phyloP scores from a whole-genome alignment of 2,113 vertebrate genomes.

The Engystomops pustulosus region DNA sequence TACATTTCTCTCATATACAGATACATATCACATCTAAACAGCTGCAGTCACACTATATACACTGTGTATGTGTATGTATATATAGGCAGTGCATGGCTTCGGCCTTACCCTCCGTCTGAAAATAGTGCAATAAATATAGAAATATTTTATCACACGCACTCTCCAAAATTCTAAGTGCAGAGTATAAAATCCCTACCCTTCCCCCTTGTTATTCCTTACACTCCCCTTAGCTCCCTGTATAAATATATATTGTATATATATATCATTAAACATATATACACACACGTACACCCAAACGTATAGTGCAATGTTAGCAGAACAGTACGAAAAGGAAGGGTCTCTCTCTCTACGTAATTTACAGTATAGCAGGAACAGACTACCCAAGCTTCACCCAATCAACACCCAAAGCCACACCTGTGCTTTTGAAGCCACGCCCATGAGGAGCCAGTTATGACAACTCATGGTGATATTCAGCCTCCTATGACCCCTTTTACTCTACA shows the following conservation, averaged over 20 bases:
- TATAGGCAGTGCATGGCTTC: slow-evolving; percentile 49
- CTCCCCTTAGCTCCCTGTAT: not conserved
- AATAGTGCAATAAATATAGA: slow-evolving; percentile 57
- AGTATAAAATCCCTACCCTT: slow-evolving; percentile 47
- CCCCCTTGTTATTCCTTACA: slow-evolving; percentile 26
- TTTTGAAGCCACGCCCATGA: not conserved
- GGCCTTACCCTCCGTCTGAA: slow-evolving; percentile 2
- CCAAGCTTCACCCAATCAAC: not conserved
- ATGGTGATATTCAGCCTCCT: not conserved
- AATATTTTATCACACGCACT: slow-evolving; percentile 58
- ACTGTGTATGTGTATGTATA: slow-evolving; percentile 41
- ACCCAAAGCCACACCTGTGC: not conserved
- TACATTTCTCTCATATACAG: slow-evolving; percentile 30
- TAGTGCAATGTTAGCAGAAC: slow-evolving; percentile 54
- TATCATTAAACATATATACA: slow-evolving; percentile 10
- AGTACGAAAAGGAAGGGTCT: slow-evolving; percentile 16
- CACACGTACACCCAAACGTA: slow-evolving; percentile 38
- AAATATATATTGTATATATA: slow-evolving; percentile 50
- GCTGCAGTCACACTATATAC: slow-evolving; percentile 29
- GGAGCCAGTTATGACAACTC: not conserved
- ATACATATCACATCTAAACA: slow-evolving; percentile 21
- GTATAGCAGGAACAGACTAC: not conserved
- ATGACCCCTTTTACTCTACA: not conserved
- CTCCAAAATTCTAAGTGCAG: slow-evolving; percentile 39
- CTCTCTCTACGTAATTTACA: not conserved